Conservation (phyloP, 2,797 vertebrate genomes). For the Prionace glauca region DNA sequence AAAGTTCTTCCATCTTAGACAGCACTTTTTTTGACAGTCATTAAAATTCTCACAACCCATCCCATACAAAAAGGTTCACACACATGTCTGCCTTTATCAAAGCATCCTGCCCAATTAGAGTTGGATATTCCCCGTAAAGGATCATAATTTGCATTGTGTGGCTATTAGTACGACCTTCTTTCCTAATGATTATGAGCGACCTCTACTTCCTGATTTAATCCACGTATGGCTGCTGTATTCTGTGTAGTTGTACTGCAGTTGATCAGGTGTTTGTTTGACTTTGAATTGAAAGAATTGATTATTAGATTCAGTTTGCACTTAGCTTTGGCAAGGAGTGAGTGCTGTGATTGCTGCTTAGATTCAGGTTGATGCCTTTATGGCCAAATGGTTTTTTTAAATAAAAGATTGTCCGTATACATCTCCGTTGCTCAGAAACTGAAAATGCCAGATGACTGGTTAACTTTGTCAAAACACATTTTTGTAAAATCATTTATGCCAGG, state of each 20-base stretch:
- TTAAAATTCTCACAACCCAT: background rate
- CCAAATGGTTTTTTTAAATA: background rate
- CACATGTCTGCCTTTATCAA: background rate
- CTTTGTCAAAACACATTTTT: background rate
- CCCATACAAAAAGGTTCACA: background rate
- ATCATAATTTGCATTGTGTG: background rate
- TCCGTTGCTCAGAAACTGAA: background rate
- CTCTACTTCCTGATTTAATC: background rate
- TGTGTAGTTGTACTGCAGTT: background rate
- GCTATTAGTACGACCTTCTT: background rate
- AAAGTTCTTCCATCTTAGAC: background rate
- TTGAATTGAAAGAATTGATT: background rate
- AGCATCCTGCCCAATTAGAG: background rate
- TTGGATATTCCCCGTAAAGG: background rate
- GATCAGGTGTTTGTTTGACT: background rate
- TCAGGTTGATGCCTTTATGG: background rate
- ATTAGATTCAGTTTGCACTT: background rate
- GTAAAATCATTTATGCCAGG: background rate
- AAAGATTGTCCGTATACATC: background rate
- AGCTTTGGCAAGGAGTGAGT: background rate
- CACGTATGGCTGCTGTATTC: background rate
- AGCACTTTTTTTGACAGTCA: background rate
- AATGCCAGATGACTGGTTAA: background rate
- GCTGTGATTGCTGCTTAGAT: background rate
- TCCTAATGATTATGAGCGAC: background rate